Base-by-base conservation (phyloP, 2,888 invertebrate genomes). In the Zonitis immaculata region DNA sequence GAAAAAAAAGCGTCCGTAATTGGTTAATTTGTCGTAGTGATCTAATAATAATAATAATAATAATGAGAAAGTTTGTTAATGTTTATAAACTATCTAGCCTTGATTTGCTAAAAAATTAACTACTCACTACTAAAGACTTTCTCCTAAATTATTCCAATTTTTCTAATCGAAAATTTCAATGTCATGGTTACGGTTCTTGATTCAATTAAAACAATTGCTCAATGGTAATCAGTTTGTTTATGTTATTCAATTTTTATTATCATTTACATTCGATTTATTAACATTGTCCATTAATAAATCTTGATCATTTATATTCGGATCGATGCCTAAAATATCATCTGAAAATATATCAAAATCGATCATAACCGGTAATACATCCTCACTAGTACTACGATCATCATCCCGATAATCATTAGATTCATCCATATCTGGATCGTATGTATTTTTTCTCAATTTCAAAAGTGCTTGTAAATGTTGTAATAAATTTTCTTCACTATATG, bases 261-360 rank as follows among this genome's bases (percentile, higher is more conserved):
- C n/a, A n/a, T n/a, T n/a, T n/a, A n/a, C n/a, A n/a, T n/a, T n/a
- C n/a, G n/a, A n/a, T n/a, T n/a, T n/a, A n/a, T n/a, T n/a, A n/a
- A n/a, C n/a, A n/a, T n/a, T n/a, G n/a, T n/a, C n/a, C n/a, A n/a
- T n/a, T n/a, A n/a, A n/a, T n/a, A n/a, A n/a, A n/a, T n/a, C n/a
- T n/a, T n/a, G 44, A 48, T 56, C 43, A 14, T 59, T 58, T 50
- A 68, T 62, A 7, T 66, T 60, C 60, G 78, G 77, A 52, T 78
- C 77, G 44, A 82, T 76, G 2, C 82, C 82, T 56, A 82, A 70
- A 49, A 82, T 77, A 54, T 77, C 74, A 18, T 73, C 73, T 8
- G 77, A 65, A 6, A 82, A 71, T 26, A 73, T 71, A 5, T 69
- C 69, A 49, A 78, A 77, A 20, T 75, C 68, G 56, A 82, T 77